phyloP scores from a whole-genome alignment of 2,113 vertebrate genomes.

The Erythrocebus patas region DNA sequence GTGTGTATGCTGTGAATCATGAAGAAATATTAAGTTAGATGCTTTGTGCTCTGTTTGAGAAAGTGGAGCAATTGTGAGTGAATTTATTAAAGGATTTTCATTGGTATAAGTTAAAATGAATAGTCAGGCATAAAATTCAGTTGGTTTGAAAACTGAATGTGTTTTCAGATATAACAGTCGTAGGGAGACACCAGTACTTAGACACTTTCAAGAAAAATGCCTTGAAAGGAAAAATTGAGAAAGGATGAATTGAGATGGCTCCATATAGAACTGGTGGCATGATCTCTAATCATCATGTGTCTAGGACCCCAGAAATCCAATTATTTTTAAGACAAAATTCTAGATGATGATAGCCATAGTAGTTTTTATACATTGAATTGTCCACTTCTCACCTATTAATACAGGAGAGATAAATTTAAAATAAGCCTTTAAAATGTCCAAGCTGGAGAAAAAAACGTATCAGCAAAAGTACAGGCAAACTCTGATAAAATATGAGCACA shows the following conservation, averaged over 20 bases:
- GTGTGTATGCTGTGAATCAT: background rate
- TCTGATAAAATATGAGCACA: constrained; percentile 23
- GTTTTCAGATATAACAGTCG: background rate
- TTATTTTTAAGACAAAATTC: constrained; percentile 48
- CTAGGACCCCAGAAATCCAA: constrained; percentile 11
- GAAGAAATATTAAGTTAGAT: background rate
- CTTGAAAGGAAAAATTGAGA: background rate
- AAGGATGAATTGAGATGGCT: background rate
- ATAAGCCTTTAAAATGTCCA: constrained; percentile 29
- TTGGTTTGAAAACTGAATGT: constrained; percentile 33
- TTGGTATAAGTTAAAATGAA: constrained; percentile 34
- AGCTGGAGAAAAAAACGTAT: background rate
- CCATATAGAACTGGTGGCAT: background rate
- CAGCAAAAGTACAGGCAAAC: background rate
- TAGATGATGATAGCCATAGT: background rate
- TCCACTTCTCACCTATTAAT: constrained; percentile 7
- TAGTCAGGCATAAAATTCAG: background rate
- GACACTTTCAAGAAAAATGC: background rate
- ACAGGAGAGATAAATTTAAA: constrained; percentile 51
- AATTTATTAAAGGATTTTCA: background rate
- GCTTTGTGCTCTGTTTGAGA: background rate
- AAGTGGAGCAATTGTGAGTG: background rate
- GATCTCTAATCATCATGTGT: constrained; percentile 32
- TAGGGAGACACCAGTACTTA: background rate
- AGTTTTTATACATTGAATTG: background rate